These are phyloP conservation scores for Octonoba sinensis DNA, from an alignment of 2,888 invertebrate genomes.

Conservation along the genomic window DNA sequence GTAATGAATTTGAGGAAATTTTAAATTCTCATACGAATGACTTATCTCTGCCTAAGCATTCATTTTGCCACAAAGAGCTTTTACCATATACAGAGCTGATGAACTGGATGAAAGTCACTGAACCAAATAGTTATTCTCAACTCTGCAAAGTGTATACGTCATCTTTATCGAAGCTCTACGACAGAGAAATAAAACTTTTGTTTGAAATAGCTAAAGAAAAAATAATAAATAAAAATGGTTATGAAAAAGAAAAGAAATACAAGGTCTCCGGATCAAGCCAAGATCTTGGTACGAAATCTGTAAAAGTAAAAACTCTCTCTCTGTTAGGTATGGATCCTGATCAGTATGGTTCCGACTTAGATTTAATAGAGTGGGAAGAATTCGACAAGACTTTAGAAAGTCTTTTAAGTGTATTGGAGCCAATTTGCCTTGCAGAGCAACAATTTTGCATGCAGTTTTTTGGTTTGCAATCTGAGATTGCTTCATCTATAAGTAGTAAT, in stretches of 20 bases:
- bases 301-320: constrained; percentile 55
- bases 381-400: constrained; percentile 78
- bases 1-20: constrained; percentile 80
- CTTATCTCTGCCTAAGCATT: constrained; percentile 82
- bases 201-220: constrained; percentile 81
- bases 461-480: constrained; percentile 78
- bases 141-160: constrained; percentile 85
- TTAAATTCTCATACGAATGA: constrained; percentile 72
- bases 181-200: constrained; percentile 84
- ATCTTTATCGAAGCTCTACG: constrained; percentile 88
- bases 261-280: constrained; percentile 58
- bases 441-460: constrained; percentile 94
- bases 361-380: constrained; percentile 73
- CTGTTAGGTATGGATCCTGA: constrained; percentile 77
- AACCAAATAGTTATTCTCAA: constrained; percentile 78
- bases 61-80: constrained; percentile 86
- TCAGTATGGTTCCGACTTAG: constrained; percentile 77
- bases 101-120: constrained; percentile 91
- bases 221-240: constrained; percentile 72
- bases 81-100: constrained; percentile 89
- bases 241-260: constrained; percentile 67
- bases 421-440: constrained; percentile 93
- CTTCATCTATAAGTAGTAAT: constrained; percentile 53
- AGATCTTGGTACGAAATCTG: constrained; percentile 57
- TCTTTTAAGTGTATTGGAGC: constrained; percentile 89